Conservation (phyloP, 2,888 invertebrate genomes). For the Galerucella pusilla region DNA sequence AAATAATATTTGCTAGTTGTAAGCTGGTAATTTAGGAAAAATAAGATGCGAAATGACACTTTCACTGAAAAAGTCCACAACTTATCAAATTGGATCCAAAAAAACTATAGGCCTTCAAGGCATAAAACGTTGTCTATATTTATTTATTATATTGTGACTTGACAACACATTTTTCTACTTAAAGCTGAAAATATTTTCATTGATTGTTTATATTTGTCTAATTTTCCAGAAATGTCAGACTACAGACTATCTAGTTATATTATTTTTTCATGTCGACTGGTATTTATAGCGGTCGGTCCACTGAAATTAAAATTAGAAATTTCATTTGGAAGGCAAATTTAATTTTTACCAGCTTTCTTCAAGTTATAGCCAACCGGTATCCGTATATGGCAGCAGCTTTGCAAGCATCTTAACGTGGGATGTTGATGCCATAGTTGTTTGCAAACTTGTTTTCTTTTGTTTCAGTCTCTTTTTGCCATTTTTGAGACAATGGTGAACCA, state of each 20-base stretch:
- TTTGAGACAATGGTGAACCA: conserved; percentile 49
- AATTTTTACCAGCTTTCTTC: conserved; percentile 46
- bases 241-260: conserved; percentile 27
- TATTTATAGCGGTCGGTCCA: conserved; percentile 18
- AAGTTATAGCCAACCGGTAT: conserved; percentile 45
- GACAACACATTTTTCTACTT: no score
- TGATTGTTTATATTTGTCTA: no score
- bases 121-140: no score
- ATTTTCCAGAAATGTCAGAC: no score
- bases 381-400: conserved; percentile 50
- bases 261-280: conserved; percentile 39
- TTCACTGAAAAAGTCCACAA: no score
- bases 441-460: conserved; percentile 48
- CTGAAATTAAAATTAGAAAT: conserved; percentile 43
- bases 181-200: no score
- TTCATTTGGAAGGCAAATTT: conserved; percentile 45
- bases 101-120: no score
- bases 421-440: conserved; percentile 49
- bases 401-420: conserved; percentile 50
- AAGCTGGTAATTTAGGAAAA: no score
- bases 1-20: no score
- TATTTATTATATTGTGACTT: no score
- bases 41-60: no score
- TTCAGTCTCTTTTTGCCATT: conserved; percentile 44
- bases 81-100: no score